A percentile compares a stretch with the other conserved stretches of the same genome.
These are phyloP conservation scores for Galeopterus variegatus DNA, from an alignment of 2,113 vertebrate genomes.

Conservation along the genomic window DNA sequence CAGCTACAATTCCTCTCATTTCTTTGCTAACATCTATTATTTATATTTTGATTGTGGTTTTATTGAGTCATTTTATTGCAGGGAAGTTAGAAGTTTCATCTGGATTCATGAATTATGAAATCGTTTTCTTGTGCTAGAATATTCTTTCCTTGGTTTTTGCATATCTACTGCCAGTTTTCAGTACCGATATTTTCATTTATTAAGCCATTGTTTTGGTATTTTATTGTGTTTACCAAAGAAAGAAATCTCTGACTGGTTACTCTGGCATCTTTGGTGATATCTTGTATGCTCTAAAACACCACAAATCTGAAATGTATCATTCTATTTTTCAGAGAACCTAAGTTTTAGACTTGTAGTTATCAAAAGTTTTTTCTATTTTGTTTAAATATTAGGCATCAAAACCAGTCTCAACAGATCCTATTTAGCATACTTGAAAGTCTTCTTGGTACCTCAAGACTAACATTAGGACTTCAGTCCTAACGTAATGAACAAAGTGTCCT, in stretches of 20 bases:
- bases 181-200: not conserved
- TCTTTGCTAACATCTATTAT: slow-evolving; percentile 17
- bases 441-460: not conserved
- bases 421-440: not conserved
- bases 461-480: not conserved
- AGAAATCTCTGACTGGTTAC: not conserved
- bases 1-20: not conserved
- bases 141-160: not conserved
- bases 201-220: not conserved
- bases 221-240: not conserved
- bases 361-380: slow-evolving; percentile 9
- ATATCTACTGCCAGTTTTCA: not conserved
- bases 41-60: slow-evolving; percentile 23
- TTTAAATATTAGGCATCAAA: slow-evolving; percentile 29
- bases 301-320: not conserved
- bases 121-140: not conserved
- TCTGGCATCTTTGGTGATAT: not conserved
- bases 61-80: not conserved
- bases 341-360: slow-evolving; percentile 7
- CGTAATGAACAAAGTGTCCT: not conserved
- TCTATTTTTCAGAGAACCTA: not conserved
- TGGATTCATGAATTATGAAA: not conserved
- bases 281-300: not conserved
- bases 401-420: not conserved
- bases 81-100: not conserved